These are phyloP conservation scores for Porphyrio hochstetteri DNA, from an alignment of 2,113 vertebrate genomes.

Conservation along the genomic window DNA sequence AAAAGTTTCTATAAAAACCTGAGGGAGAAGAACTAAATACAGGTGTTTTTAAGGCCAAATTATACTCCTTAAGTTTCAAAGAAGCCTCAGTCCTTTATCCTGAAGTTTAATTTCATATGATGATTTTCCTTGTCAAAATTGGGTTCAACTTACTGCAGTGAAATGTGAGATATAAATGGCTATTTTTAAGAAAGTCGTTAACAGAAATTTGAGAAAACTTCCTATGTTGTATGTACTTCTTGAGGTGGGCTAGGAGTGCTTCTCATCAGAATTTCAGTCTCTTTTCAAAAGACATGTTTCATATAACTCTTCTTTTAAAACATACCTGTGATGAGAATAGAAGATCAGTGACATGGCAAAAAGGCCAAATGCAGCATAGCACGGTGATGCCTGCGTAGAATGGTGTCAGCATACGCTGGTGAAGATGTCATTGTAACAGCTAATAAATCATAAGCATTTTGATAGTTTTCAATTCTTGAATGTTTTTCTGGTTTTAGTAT, in stretches of 20 bases:
- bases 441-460: not conserved
- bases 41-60: not conserved
- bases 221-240: not conserved
- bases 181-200: not conserved
- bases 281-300: not conserved
- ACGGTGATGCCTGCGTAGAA: no score
- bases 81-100: not conserved
- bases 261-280: not conserved
- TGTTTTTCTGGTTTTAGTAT: constrained; percentile 39
- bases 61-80: not conserved
- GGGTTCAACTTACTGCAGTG: not conserved
- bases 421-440: not conserved
- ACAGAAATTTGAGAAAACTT: not conserved
- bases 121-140: not conserved
- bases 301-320: not conserved
- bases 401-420: not conserved
- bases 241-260: not conserved
- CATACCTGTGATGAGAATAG: not conserved
- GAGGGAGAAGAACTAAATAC: not conserved
- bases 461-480: not conserved
- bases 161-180: not conserved
- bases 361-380: not conserved
- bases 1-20: not conserved
- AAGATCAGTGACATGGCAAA: not conserved
- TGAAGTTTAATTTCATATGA: not conserved